phyloP scores from a whole-genome alignment of 1,140 invertebrate species.

The Euschistus heros region DNA sequence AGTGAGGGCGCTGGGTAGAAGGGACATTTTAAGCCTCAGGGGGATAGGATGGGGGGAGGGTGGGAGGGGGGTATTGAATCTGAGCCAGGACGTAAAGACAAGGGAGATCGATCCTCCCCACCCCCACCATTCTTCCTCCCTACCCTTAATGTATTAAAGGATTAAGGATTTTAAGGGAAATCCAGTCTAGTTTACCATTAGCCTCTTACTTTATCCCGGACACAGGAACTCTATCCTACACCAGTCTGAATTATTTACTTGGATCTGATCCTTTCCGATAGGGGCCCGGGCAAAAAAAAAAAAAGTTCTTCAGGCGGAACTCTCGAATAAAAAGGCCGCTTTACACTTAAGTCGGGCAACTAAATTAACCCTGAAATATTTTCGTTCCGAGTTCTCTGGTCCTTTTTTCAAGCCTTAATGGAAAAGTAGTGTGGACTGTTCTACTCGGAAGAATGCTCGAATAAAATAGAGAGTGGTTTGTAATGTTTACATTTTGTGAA shows the following conservation, averaged over 20 bases:
- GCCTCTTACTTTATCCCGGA: conserved; percentile 3
- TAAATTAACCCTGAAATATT: conserved; percentile 15
- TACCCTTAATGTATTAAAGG: conserved; percentile 10
- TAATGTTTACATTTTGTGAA: no score
- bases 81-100: conserved; percentile 10
- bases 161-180: conserved; percentile 21
- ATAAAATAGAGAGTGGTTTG: no score
- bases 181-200: conserved; percentile 14
- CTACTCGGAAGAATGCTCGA: no score
- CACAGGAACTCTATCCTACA: conserved; percentile 15
- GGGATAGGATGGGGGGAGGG: neutral
- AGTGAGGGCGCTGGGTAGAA: neutral
- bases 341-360: conserved; percentile 5
- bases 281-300: conserved; percentile 8
- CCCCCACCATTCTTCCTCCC: conserved; percentile 6
- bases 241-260: conserved; percentile 15
- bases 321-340: conserved; percentile 6
- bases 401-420: no score
- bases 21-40: neutral
- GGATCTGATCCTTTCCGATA: conserved; percentile 8
- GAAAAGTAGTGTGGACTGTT: no score
- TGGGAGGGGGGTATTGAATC: neutral
- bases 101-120: neutral
- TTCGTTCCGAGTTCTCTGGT: neutral
- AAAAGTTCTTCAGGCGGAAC: conserved; percentile 13